Evolutionary conservation across 1,140 invertebrate species (phyloP), one percentile per base, ranked within the genome.

Genomic region (Sitodiplosis mosellana): DNA sequence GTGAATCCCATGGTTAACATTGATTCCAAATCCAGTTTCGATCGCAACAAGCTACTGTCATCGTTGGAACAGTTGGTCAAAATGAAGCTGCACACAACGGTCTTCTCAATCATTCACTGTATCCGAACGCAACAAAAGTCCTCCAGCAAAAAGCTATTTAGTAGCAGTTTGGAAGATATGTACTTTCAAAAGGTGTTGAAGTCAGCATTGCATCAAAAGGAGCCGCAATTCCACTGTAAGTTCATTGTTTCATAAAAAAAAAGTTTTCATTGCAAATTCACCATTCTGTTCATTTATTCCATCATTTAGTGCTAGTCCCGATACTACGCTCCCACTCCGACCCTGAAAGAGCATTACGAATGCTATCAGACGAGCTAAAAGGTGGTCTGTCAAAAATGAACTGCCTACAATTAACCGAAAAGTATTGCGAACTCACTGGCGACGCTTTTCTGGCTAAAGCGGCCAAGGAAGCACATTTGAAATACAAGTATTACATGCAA

Each of bases 61-160:
- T 61, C 59, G 0, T 15, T 64, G 34, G 61, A 64, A 37, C 47
- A 58, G 34, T 47, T 64, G 6, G 53, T 56, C 20, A 64, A 61
- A 51, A 52, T 52, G 10, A 63, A 63, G 47, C 56, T 60, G 27
- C 56, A 63, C 20, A 54, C 54, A 40, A 48, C 54, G 8, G 63
- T 57, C 59, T 64, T 64, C 33, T 51, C 53, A n/a, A 62, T 63
- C 47, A 50, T 55, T 14, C 59, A 61, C 41, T 56, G 58, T 47
- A 34, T 63, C 15, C 48, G 61, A 5, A 53, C 59, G 6, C 61
- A 56, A 49, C 61, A 64, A 33, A 22, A 1, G 10, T n/a, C 2
- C n/a, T 19, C 40, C 8, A 14, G 2, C 8, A 27, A n/a, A 5
- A 42, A 20, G 3, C 6, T 46, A 3, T 17, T 48, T 7, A 15